phyloP scores from a whole-genome alignment of 2,797 vertebrate species.

The Poecilia picta region DNA sequence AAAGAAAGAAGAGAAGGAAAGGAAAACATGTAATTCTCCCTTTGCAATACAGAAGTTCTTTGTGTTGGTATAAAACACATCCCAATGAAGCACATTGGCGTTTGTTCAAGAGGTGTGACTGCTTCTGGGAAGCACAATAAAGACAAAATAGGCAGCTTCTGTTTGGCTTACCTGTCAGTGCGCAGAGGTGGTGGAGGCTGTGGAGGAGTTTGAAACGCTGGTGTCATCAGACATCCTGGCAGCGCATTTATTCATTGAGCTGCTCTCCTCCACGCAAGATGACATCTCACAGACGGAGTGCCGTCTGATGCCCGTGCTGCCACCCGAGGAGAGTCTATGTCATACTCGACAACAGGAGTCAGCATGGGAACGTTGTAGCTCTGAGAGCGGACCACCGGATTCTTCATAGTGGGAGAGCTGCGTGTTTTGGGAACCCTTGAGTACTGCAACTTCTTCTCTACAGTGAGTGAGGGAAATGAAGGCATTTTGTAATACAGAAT shows the following conservation, averaged over 20 bases:
- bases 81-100: neutral
- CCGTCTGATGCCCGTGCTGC: conserved; percentile 79
- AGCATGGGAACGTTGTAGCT: conserved; percentile 96
- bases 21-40: neutral
- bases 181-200: conserved; percentile 60
- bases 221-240: conserved; percentile 2
- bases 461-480: neutral
- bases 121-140: neutral
- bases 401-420: conserved; percentile 82
- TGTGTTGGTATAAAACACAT: neutral
- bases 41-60: neutral
- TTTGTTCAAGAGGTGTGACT: neutral
- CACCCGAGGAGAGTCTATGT: conserved; percentile 60
- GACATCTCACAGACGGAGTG: conserved; percentile 95
- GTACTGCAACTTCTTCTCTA: conserved; percentile 88
- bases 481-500: neutral
- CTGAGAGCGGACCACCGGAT: conserved; percentile 91
- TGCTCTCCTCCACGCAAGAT: conserved; percentile 86
- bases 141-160: neutral
- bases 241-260: conserved; percentile 48
- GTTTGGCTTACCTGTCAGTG: conserved; percentile 50
- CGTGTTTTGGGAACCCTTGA: conserved; percentile 76
- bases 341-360: conserved; percentile 90
- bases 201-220: conserved; percentile 57
- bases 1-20: neutral